Percentiles rank a stretch among this genome's conserved stretches.
Conservation (phyloP, 1,140 invertebrate species). For the Drosophila bocki region DNA sequence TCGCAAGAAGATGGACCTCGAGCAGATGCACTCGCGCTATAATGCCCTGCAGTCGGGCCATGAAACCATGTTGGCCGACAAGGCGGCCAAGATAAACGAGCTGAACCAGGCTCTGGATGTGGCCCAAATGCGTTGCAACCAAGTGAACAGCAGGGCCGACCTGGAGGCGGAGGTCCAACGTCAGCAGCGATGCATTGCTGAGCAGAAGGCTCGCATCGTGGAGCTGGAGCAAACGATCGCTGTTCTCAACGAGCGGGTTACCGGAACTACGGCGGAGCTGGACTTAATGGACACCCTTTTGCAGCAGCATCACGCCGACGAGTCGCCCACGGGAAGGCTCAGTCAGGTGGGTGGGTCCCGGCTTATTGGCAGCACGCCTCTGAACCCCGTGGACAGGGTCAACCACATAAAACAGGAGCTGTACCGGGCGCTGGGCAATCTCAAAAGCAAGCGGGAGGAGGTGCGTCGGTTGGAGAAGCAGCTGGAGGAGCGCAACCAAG, state of each 20-base stretch:
- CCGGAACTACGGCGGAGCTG: constrained; percentile 69
- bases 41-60: constrained; percentile 86
- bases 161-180: constrained; percentile 57
- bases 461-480: constrained; percentile 69
- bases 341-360: constrained; percentile 50
- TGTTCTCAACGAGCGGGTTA: constrained; percentile 59
- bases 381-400: constrained; percentile 63
- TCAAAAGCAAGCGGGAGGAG: constrained; percentile 78
- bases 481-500: constrained; percentile 66
- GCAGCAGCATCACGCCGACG: constrained; percentile 71
- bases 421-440: constrained; percentile 60
- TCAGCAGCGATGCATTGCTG: constrained; percentile 60
- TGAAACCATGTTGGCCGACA: constrained; percentile 86
- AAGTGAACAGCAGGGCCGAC: constrained; percentile 45
- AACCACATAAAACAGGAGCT: constrained; percentile 78
- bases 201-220: constrained; percentile 65
- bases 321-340: constrained; percentile 44
- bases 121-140: constrained; percentile 82
- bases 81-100: constrained; percentile 86
- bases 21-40: constrained; percentile 86
- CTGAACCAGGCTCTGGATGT: constrained; percentile 86
- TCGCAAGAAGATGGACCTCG: constrained; percentile 86
- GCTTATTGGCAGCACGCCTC: constrained; percentile 71
- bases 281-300: constrained; percentile 80
- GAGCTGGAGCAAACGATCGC: constrained; percentile 71